These are phyloP conservation scores for Falco cherrug DNA, from an alignment of 2,797 vertebrate species.

Conservation along the genomic window DNA sequence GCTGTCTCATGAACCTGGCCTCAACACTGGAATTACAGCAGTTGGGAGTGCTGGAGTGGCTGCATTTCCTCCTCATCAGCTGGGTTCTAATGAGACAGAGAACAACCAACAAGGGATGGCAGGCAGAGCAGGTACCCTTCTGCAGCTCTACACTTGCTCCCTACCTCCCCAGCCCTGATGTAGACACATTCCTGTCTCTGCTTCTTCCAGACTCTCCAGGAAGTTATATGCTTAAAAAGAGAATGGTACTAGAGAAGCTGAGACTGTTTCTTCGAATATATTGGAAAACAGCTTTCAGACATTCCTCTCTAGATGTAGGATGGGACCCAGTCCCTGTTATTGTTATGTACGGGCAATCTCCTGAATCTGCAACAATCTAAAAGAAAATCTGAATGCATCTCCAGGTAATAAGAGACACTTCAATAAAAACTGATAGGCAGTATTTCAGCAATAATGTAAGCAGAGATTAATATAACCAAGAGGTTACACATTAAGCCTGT, in stretches of 20 bases:
- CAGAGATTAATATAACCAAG: neutral
- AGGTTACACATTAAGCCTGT: neutral
- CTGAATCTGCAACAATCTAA: neutral
- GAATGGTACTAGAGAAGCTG: neutral
- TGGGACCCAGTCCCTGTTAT: fast-evolving
- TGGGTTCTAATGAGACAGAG: neutral
- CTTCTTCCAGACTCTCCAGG: neutral
- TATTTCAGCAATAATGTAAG: neutral
- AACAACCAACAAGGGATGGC: fast-evolving
- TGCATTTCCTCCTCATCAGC: neutral
- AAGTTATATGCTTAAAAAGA: neutral
- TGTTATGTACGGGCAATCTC: fast-evolving
- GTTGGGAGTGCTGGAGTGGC: neutral
- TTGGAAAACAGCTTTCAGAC: neutral
- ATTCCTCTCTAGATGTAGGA: neutral
- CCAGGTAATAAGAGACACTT: neutral
- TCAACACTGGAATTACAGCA: neutral
- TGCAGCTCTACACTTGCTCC: neutral
- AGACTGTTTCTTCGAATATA: neutral
- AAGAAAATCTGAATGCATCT: neutral
- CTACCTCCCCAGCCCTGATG: fast-evolving
- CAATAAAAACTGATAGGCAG: neutral
- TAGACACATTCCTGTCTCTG: neutral
- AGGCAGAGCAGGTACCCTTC: neutral
- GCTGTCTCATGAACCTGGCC: neutral